Evolutionary conservation across 2,888 invertebrate species (phyloP), one percentile per base, ranked within the genome.

Genomic region (Euzophera pinguis): DNA sequence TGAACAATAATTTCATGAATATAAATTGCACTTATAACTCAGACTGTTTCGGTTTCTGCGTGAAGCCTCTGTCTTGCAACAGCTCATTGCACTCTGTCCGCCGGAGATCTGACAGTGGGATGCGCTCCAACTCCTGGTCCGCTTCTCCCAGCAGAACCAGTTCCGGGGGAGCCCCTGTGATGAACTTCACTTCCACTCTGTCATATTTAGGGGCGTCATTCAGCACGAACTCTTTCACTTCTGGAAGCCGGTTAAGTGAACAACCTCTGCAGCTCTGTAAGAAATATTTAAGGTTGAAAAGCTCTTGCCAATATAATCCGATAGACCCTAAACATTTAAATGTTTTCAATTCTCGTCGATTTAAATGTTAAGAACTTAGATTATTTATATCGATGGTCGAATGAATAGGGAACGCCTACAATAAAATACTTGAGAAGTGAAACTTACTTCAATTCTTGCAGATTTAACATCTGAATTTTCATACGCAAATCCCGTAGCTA

Each of bases 211-310:
- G 93, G n/a, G 94, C 82, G 68, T 95, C 95, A 52, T 93, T 90
- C 76, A 92, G 92, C 13, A 94, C 91, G 65, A 94, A 95, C 52
- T 84, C 75, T 70, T 93, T 93, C 6, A 94, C 92, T 67, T 94
- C 93, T 0, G 92, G 91, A 38, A 94, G 81, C 52, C 93, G 87
- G 65, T 94, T 94, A 52, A 95, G 73, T 1, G 92, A 91, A 70
- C 94, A 94, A 43, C 94, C 94, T 63, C 92, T 87, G 75, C 94
- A 95, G 65, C 92, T 94, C 94, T 95, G 78, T n/a, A 74, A 68
- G n/a, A 47, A 48, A 32, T 22, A 3, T 22, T 22, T 22, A 22
- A 22, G 22, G n/a, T n/a, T n/a, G n/a, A n/a, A n/a, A n/a, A n/a
- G n/a, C n/a, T n/a, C n/a, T n/a, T n/a, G n/a, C n/a, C n/a, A n/a